Base-by-base conservation (phyloP, 2,113 vertebrate genomes). In the Nestor notabilis region DNA sequence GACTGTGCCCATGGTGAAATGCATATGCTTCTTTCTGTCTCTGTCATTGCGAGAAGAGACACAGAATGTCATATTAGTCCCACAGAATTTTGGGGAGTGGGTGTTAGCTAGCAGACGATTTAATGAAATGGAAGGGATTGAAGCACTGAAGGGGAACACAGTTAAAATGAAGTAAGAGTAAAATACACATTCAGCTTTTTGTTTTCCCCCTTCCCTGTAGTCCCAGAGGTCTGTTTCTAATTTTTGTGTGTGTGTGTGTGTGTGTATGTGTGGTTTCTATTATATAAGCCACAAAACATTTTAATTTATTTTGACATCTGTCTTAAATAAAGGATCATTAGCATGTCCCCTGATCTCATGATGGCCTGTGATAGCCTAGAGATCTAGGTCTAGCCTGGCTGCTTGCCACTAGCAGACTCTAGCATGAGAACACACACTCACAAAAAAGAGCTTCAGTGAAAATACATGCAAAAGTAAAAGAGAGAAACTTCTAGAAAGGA, bases 231-330 rank as follows among this genome's bases (percentile, higher is more conserved):
- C 31, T 55, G 29, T 5, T 8, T 5, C 7, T 85, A 15, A 46
- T 66, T 49, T 69, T 86, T 31, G 33, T 39, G 10, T 70, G 19
- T 60, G 17, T 20, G 9, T 28, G 50, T n/a, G 13, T n/a, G 11
- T 33, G 21, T 24, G 21, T 35, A 33, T n/a, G 33, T 58, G 23
- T 58, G 33, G 6, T 94, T 90, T 64, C 35, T 70, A 37, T 35
- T 47, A 11, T 52, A 90, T 75, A 70, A 70, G 13, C 17, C 24
- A 75, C 29, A 70, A 81, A 92, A 33, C 2, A 70, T 70, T 37
- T 53, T 90, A 89, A 94, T 92, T 87, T 93, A 19, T 95, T 90
- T 83, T 92, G 92, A 95, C 3, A 0, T 94, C 53, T 90, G 65
- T 92, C 92, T 93, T 84, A 64, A 93, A 87, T 46, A 79, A 81